Conservation (phyloP, 2,888 invertebrate genomes). For the Oegoconia quadripuncta region DNA sequence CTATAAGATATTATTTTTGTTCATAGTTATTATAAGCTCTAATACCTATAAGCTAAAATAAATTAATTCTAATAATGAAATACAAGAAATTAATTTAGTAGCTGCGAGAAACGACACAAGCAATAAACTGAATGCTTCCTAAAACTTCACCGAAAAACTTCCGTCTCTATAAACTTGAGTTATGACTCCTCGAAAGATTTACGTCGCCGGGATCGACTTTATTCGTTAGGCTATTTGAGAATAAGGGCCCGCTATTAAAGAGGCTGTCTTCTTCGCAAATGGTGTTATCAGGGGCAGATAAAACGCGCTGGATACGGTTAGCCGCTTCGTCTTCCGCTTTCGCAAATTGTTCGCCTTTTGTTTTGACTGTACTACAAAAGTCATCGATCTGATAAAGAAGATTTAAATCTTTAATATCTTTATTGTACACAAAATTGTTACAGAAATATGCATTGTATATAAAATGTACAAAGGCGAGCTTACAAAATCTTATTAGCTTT, state of each 20-base stretch:
- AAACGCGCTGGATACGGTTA: conserved; percentile 26
- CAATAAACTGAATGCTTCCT: conserved; percentile 15
- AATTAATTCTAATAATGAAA: too few relatives aligned
- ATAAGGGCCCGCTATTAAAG: conserved; percentile 59
- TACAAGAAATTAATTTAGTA: too few relatives aligned
- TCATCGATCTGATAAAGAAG: too few relatives aligned
- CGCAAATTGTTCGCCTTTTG: background rate
- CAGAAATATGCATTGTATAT: too few relatives aligned
- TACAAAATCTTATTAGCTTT: too few relatives aligned
- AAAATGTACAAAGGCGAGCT: too few relatives aligned
- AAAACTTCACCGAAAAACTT: conserved; percentile 48
- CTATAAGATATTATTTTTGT: too few relatives aligned
- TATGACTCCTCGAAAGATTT: conserved; percentile 64
- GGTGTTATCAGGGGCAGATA: conserved; percentile 46
- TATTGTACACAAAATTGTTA: too few relatives aligned
- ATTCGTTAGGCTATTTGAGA: conserved; percentile 60
- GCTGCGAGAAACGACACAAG: conserved; percentile 7
- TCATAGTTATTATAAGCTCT: too few relatives aligned
- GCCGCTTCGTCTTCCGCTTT: conserved; percentile 4
- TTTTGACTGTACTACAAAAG: background rate
- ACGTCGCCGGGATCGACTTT: conserved; percentile 65
- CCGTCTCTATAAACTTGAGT: conserved; percentile 68
- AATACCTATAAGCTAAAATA: too few relatives aligned
- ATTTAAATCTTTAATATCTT: too few relatives aligned
- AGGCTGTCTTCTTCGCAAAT: conserved; percentile 54